These are phyloP conservation scores for Archaeoteleia sp. DNA, from an alignment of 2,888 invertebrate species.

Conservation along the genomic window DNA sequence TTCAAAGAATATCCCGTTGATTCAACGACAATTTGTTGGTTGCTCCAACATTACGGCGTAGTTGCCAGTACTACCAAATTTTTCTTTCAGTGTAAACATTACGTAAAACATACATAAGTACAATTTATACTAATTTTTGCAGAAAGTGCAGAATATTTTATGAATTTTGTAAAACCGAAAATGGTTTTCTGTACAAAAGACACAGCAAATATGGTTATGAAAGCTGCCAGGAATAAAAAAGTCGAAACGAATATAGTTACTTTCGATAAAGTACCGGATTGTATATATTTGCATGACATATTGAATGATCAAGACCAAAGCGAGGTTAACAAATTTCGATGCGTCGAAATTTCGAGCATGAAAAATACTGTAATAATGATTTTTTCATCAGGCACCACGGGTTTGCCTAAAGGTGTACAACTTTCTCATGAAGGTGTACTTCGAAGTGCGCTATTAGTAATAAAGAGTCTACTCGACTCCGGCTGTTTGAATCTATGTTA, in stretches of 20 bases:
- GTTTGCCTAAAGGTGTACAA: conserved; percentile 64
- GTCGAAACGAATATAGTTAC: conserved; percentile 52
- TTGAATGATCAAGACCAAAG: conserved; percentile 46
- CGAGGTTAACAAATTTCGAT: conserved; percentile 56
- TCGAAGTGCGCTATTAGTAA: conserved; percentile 23
- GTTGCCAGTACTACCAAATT: too few relatives aligned
- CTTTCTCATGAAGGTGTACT: conserved; percentile 58
- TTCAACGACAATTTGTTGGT: too few relatives aligned
- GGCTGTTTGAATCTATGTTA: too few relatives aligned
- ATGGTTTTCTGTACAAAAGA: conserved; percentile 56
- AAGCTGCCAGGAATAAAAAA: conserved; percentile 31
- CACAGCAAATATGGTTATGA: conserved; percentile 26
- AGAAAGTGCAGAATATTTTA: conserved; percentile 60
- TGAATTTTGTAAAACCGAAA: conserved; percentile 60
- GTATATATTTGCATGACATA: conserved; percentile 53
- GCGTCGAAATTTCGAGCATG: conserved; percentile 33
- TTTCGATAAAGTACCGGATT: conserved; percentile 55
- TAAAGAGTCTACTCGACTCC: too few relatives aligned
- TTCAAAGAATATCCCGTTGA: too few relatives aligned
- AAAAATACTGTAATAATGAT: conserved; percentile 59
- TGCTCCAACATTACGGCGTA: too few relatives aligned
- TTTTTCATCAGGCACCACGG: conserved; percentile 69
- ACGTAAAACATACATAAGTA: conserved; percentile 20
- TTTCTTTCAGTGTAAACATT: too few relatives aligned
- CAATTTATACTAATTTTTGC: conserved; percentile 14